phyloP scores from a whole-genome alignment of 2,113 vertebrate genomes.

The Okapia johnstoni region DNA sequence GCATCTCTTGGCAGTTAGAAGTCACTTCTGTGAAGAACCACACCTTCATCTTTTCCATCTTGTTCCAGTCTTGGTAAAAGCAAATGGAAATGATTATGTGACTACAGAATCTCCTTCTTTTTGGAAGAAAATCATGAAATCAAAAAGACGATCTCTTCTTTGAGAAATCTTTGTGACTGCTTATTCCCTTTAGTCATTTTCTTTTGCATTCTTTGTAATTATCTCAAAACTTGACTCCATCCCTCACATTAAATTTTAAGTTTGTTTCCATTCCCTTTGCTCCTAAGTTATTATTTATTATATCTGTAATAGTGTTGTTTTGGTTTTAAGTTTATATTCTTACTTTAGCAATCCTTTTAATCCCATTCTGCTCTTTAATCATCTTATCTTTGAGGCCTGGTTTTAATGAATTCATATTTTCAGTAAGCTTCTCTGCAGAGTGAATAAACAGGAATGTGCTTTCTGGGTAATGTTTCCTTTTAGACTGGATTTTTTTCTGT shows the following conservation, averaged over 20 bases:
- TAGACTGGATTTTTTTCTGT: not conserved
- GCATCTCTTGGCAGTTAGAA: not conserved
- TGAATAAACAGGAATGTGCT: not conserved
- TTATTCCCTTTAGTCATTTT: not conserved
- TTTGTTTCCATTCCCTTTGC: not conserved
- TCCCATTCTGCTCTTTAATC: not conserved
- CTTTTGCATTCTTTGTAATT: not conserved
- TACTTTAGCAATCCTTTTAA: not conserved
- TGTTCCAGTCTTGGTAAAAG: conserved; percentile 3
- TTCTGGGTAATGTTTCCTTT: not conserved
- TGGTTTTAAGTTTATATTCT: not conserved
- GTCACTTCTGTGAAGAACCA: not conserved
- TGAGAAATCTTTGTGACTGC: not conserved
- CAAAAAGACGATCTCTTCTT: not conserved
- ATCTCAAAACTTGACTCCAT: not conserved
- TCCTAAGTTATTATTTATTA: not conserved
- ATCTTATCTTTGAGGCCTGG: not conserved
- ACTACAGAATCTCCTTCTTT: not conserved
- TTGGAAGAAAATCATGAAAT: not conserved
- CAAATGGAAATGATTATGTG: conserved; percentile 13
- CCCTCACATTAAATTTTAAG: not conserved
- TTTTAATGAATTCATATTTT: conserved; percentile 30
- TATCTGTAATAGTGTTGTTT: not conserved
- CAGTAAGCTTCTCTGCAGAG: not conserved
- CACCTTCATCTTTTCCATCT: not conserved